phyloP scores from a whole-genome alignment of 2,888 invertebrate genomes.

The Drosophila sordidapex region DNA sequence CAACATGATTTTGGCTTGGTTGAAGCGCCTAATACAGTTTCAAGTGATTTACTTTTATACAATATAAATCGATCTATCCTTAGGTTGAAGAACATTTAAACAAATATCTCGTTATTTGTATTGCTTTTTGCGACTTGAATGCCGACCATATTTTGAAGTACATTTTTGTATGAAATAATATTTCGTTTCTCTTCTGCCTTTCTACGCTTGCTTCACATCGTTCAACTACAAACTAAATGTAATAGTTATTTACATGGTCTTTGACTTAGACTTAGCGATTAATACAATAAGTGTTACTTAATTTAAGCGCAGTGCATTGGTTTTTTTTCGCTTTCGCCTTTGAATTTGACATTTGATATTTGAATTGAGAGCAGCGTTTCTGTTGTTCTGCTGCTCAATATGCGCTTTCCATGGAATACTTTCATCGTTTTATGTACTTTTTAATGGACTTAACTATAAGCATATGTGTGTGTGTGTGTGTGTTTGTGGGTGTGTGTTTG shows the following conservation, averaged over 20 bases:
- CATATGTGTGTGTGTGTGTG: conserved; percentile 7
- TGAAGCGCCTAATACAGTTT: conserved; percentile 27
- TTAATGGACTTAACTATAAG: conserved; percentile 36
- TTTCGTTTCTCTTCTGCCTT: conserved; percentile 12
- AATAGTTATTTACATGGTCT: conserved; percentile 49
- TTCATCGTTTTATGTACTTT: conserved; percentile 25
- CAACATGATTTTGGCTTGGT: conserved; percentile 44
- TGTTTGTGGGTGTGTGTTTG: neutral
- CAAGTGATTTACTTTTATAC: conserved; percentile 27
- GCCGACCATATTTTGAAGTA: conserved; percentile 6
- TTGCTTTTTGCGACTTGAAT: conserved; percentile 39
- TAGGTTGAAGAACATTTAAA: conserved; percentile 16
- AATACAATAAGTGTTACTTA: conserved; percentile 25
- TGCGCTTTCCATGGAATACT: conserved; percentile 49
- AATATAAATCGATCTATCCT: conserved; percentile 32
- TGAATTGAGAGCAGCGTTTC: neutral
- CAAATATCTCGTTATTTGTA: conserved; percentile 15
- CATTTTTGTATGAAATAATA: conserved; percentile 22
- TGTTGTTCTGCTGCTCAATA: neutral
- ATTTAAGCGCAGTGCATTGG: conserved; percentile 32
- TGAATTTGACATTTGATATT: neutral
- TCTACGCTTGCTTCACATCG: neutral
- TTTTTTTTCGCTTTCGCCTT: neutral
- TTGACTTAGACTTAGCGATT: conserved; percentile 45
- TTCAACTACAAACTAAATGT: conserved; percentile 16